phyloP scores from a whole-genome alignment of 2,113 vertebrate species.

The Oreocharis arfaki region DNA sequence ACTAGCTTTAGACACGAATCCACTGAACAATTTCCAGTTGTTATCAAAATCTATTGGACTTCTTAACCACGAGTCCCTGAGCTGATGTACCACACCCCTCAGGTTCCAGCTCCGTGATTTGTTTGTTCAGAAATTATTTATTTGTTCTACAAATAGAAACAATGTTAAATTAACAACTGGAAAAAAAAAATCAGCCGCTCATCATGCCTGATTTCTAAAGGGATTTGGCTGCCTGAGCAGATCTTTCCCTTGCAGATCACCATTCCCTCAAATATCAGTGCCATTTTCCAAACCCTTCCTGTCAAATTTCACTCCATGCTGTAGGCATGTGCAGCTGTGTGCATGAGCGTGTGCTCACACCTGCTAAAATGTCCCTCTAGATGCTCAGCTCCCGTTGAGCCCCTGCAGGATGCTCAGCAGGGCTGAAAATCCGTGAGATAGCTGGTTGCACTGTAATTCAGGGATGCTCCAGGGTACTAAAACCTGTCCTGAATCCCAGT shows the following conservation, averaged over 20 bases:
- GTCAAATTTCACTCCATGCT: not conserved
- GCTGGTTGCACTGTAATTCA: not conserved
- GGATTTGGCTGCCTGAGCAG: not conserved
- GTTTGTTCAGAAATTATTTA: constrained; percentile 15
- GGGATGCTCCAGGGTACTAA: not conserved
- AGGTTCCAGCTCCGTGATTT: not conserved
- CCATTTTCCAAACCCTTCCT: not conserved
- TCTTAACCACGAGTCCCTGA: constrained; percentile 32
- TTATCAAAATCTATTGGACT: constrained; percentile 40
- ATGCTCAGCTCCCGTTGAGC: not conserved
- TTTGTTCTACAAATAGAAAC: not conserved
- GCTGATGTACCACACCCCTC: constrained; percentile 12
- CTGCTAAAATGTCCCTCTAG: not conserved
- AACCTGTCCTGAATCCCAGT: not conserved
- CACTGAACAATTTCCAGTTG: constrained; percentile 49
- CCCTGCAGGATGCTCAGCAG: not conserved
- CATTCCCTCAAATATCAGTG: not conserved
- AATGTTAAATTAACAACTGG: not conserved
- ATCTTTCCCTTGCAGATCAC: not conserved
- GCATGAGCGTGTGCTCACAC: not conserved
- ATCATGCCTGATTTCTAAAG: not conserved
- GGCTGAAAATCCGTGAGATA: not conserved
- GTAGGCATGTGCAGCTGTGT: not conserved
- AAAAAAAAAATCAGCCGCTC: fast-evolving
- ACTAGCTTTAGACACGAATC: constrained; percentile 36